phyloP scores from a whole-genome alignment of 2,888 invertebrate genomes.

The Epinotia bilunana region DNA sequence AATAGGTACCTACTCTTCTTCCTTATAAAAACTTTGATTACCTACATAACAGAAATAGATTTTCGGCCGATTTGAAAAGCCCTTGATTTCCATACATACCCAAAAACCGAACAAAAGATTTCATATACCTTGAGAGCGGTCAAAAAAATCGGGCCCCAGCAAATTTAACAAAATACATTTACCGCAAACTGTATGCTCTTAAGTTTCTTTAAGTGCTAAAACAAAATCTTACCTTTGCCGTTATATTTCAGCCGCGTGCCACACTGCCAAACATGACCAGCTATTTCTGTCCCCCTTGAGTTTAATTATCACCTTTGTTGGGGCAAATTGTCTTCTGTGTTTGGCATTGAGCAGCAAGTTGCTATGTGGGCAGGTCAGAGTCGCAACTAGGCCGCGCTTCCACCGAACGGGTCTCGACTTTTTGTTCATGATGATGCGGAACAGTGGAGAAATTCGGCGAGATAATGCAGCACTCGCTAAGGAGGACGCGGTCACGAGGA shows the following conservation, averaged over 20 bases:
- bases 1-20: neutral
- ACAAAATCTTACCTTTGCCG: constrained; percentile 47
- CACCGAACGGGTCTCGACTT: constrained; percentile 78
- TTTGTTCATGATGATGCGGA: constrained; percentile 82
- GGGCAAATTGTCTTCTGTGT: constrained; percentile 58
- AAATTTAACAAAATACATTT: neutral
- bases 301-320: constrained; percentile 61
- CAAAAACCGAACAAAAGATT: neutral
- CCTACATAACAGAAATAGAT: neutral
- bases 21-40: neutral
- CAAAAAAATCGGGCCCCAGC: neutral
- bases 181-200: neutral
- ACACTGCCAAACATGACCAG: constrained; percentile 53
- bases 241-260: constrained; percentile 52
- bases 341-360: constrained; percentile 54
- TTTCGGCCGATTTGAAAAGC: neutral
- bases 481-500: constrained; percentile 82
- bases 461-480: constrained; percentile 78
- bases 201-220: constrained; percentile 12
- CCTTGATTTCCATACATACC: neutral
- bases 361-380: constrained; percentile 60
- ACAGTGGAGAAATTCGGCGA: constrained; percentile 82
- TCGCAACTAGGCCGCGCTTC: constrained; percentile 78
- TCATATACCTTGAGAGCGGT: neutral
- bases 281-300: constrained; percentile 58